phyloP scores from a whole-genome alignment of 2,113 vertebrate genomes.

The Aplodontia rufa region DNA sequence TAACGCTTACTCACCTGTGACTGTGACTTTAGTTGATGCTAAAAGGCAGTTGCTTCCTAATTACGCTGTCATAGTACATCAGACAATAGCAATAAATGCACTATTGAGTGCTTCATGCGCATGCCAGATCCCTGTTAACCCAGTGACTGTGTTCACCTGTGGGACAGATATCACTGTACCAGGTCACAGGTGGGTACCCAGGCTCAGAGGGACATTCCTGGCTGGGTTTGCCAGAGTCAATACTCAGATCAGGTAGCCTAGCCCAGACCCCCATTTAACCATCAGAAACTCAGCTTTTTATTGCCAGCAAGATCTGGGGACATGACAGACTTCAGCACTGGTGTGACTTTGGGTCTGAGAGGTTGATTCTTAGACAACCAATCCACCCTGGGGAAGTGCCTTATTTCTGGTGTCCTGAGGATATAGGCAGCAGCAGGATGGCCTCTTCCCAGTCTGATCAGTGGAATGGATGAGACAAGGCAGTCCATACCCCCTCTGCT shows the following conservation, averaged over 20 bases:
- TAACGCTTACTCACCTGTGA: no score
- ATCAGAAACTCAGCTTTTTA: background rate
- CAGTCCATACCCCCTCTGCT: background rate
- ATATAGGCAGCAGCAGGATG: fast-evolving
- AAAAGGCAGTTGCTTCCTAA: background rate
- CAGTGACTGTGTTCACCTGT: no score
- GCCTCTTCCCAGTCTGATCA: no score
- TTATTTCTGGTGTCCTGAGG: background rate
- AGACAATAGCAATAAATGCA: fast-evolving
- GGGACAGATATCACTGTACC: fast-evolving
- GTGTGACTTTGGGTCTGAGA: no score
- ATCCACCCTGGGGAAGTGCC: background rate
- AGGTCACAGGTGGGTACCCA: fast-evolving
- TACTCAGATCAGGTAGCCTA: no score
- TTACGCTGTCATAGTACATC: no score
- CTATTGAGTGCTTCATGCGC: fast-evolving
- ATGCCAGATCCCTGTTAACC: background rate
- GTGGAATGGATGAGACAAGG: background rate
- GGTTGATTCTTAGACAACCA: background rate
- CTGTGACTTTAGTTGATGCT: background rate
- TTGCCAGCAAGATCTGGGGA: background rate
- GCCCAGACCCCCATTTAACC: background rate
- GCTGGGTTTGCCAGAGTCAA: background rate
- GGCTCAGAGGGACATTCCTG: no score
- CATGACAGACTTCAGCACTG: fast-evolving